Evolutionary conservation across 2,797 vertebrate species (phyloP), one percentile per base, ranked within the genome.

Genomic region (Yasuhikotakia modesta): DNA sequence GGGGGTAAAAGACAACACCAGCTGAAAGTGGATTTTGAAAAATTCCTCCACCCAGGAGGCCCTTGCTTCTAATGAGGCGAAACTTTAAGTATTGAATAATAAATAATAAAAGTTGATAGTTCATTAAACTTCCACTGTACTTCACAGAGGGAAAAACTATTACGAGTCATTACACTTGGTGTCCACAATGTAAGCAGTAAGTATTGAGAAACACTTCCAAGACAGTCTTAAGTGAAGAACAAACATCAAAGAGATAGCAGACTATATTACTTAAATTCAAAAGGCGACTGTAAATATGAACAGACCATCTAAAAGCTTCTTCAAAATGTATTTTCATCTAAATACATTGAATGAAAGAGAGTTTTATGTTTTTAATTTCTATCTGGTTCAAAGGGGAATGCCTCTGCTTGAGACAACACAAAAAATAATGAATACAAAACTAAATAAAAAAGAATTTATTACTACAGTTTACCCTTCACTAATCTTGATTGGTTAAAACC

Each of bases 71-170:
- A 99, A 99, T 99, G 97, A 98, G 96, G 95, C 96, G 95, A 97
- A 98, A 97, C 98, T 98, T 99, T 99, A 99, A 99, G 95, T 99
- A 99, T 95, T 98, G 96, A 95, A 97, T 98, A 98, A 99, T 98
- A 98, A 97, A 98, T 94, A 95, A 95, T 94, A 96, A 96, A 96
- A 99, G 97, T 95, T 97, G 96, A 98, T 97, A 98, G 95, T 96
- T 96, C 96, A 98, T 99, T 98, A 96, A 97, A 95, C 94, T 94
- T 95, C 94, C 94, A 94, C 93, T 93, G 95, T 95, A 97, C 95
- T 95, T 97, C 95, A 93, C 95, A 95, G 32, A 58, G 76, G 68
- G 94, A 96, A 93, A 95, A 94, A 93, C 94, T 94, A 97, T 98
- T 97, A 97, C 93, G 94, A 92, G 87, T 92, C 95, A 96, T 98